These are phyloP conservation scores for Notoglanidium macrostoma DNA, from an alignment of 2,797 vertebrate genomes.

Conservation along the genomic window DNA sequence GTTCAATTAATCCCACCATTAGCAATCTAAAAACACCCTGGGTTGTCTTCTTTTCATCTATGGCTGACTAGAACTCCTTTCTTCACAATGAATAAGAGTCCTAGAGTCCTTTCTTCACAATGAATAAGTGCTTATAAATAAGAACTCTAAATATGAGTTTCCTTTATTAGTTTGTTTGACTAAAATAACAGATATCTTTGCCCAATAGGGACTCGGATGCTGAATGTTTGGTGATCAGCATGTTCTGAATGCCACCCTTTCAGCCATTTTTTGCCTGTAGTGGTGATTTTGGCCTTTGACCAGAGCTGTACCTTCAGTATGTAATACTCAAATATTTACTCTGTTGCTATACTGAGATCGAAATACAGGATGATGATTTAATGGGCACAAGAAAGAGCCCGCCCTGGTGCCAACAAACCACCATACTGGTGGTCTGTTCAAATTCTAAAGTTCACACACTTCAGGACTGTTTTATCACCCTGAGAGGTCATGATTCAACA, in stretches of 20 bases:
- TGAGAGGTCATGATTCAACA: slow-evolving; percentile 66
- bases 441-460: slow-evolving; percentile 65
- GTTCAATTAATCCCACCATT: slow-evolving; percentile 21
- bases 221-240: slow-evolving; percentile 68
- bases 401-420: slow-evolving; percentile 68
- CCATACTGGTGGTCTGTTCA: slow-evolving; percentile 77
- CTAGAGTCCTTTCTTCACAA: slow-evolving; percentile 27
- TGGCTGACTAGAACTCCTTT: slow-evolving; percentile 8
- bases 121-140: slow-evolving; percentile 36
- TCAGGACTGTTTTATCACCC: slow-evolving; percentile 64
- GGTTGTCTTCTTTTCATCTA: not conserved
- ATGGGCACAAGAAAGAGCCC: slow-evolving; percentile 71
- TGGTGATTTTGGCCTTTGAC: slow-evolving; percentile 71
- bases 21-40: slow-evolving; percentile 7
- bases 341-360: slow-evolving; percentile 79
- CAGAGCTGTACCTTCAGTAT: slow-evolving; percentile 75
- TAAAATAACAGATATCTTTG: slow-evolving; percentile 21
- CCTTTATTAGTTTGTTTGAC: slow-evolving; percentile 48
- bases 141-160: slow-evolving; percentile 28
- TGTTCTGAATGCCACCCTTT: slow-evolving; percentile 75
- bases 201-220: slow-evolving; percentile 54
- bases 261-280: slow-evolving; percentile 61
- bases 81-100: slow-evolving; percentile 37
- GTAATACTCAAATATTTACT: slow-evolving; percentile 82
- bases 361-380: slow-evolving; percentile 77